Evolutionary conservation across 2,888 invertebrate species (phyloP), one percentile per base, ranked within the genome.

Genomic region (Hydroisotoma schaefferi): DNA sequence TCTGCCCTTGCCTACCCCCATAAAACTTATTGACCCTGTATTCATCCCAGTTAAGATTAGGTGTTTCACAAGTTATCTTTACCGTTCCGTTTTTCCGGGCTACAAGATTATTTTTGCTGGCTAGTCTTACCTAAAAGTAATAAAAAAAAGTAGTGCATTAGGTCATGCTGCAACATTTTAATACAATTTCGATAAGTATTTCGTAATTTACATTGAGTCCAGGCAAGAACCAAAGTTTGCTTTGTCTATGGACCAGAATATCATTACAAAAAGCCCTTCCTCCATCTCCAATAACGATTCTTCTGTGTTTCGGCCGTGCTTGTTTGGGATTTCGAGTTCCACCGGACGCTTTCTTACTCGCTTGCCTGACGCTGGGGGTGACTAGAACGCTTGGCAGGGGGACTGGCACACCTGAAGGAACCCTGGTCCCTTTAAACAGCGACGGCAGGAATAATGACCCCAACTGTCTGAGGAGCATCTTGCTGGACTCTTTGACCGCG

Each of bases 71-170:
- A 0, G 91, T 88, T 0, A 93, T 81, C 18, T 86, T 77, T 0
- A 94, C 92, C 74, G 79, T 83, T 0, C 94, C 94, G 38, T 86
- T 80, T 73, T 85, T 84, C 75, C 90, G 80, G 0, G 94, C 92
- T 78, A 84, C 89, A 1, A 95, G 76, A 1, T 88, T 88, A 0
- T 87, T 87, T 75, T 91, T 27, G 6, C 56, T 33, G 0, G 29
- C 89, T 70, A 90, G 82, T 0, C 90, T 90, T 72, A 92, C 93
- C 93, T 93, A 76, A 40, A 55, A 18, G 40, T 28, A 51, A 22
- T 23, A 44, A 38, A n/a, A n/a, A n/a, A n/a, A n/a, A n/a, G n/a
- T n/a, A n/a, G n/a, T n/a, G n/a, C n/a, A n/a, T n/a, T n/a, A n/a
- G n/a, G n/a, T n/a, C n/a, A n/a, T n/a, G n/a, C n/a, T n/a, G n/a